A percentile compares a stretch with the other conserved stretches of the same genome.
These are phyloP conservation scores for Acyrthosiphon pisum DNA, from an alignment of 1,140 invertebrate genomes.

Conservation along the genomic window DNA sequence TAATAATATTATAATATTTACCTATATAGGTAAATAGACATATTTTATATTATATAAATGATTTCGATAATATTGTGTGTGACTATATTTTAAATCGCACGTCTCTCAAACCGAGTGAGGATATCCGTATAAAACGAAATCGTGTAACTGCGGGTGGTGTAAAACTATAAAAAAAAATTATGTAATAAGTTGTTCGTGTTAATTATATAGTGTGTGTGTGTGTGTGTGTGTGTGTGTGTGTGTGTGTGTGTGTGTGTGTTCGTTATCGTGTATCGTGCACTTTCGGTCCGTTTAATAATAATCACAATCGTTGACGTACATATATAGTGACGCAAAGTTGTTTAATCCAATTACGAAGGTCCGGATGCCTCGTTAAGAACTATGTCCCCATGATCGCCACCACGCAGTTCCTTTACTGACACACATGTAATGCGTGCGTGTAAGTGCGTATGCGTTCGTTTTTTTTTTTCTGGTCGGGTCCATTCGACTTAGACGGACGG, in stretches of 20 bases:
- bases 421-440: not conserved
- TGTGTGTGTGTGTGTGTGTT: no score
- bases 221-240: no score
- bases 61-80: not conserved
- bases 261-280: not conserved
- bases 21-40: no score
- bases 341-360: slow-evolving; percentile 20
- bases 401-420: not conserved
- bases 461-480: not conserved
- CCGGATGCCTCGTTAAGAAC: slow-evolving; percentile 10
- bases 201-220: not conserved
- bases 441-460: not conserved
- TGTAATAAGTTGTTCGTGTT: not conserved
- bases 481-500: not conserved
- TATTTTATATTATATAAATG: not conserved
- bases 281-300: slow-evolving; percentile 10
- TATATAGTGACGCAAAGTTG: not conserved
- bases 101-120: not conserved
- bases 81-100: not conserved
- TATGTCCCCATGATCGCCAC: not conserved
- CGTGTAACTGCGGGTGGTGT: not conserved
- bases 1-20: not conserved
- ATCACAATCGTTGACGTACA: not conserved
- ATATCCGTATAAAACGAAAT: not conserved
- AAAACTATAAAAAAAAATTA: not conserved